Conservation (phyloP, 2,113 vertebrate genomes). For the Myxocyprinus asiaticus region DNA sequence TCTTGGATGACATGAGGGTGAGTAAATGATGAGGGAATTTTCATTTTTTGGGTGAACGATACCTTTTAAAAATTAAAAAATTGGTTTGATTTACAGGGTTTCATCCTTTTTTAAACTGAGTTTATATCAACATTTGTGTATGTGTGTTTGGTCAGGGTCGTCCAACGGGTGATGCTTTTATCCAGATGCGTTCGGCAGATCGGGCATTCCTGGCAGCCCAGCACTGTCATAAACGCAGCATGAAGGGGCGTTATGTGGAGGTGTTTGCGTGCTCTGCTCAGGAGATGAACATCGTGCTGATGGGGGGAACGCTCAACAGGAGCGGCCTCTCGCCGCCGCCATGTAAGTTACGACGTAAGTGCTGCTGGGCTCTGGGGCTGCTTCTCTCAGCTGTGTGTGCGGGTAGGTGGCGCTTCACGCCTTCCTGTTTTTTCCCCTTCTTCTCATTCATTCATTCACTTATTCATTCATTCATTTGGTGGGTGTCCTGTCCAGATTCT, state of each 20-base stretch:
- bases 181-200: slow-evolving; percentile 93
- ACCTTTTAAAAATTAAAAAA: no score
- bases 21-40: no score
- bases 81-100: not conserved
- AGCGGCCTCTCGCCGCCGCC: slow-evolving; percentile 97
- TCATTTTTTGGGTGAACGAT: no score
- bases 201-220: slow-evolving; percentile 86
- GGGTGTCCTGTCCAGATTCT: slow-evolving; percentile 15
- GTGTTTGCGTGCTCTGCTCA: slow-evolving; percentile 96
- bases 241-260: slow-evolving; percentile 95
- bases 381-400: slow-evolving; percentile 56
- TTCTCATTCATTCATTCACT: slow-evolving; percentile 28
- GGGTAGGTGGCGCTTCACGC: slow-evolving; percentile 56
- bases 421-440: slow-evolving; percentile 49
- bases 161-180: slow-evolving; percentile 94
- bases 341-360: slow-evolving; percentile 99
- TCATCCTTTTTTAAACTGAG: not conserved
- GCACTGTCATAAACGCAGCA: slow-evolving; percentile 89
- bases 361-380: slow-evolving; percentile 86
- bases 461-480: slow-evolving; percentile 28
- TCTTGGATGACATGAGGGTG: no score
- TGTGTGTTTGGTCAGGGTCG: slow-evolving; percentile 78
- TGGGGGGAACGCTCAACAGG: slow-evolving; percentile 95
- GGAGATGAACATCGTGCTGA: slow-evolving; percentile 97
- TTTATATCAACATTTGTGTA: not conserved